These are phyloP conservation scores for Caenorhabditis sp. DNA, from an alignment of 2,888 invertebrate species.

Conservation along the genomic window DNA sequence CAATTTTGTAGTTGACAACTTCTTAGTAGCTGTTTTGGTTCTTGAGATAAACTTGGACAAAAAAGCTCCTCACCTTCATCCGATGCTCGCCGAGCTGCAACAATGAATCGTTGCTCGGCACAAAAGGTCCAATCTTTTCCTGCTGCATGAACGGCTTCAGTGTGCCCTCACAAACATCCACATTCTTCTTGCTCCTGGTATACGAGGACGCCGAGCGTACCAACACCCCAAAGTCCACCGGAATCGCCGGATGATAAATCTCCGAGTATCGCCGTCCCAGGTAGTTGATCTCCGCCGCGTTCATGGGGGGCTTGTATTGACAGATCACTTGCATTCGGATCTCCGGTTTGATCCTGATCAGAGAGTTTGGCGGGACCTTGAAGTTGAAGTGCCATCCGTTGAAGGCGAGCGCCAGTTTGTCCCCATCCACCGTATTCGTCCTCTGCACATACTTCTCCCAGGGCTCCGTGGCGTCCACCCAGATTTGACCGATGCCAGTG, in stretches of 20 bases:
- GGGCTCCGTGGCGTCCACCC: slow-evolving; percentile 21
- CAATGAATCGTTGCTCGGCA: not conserved
- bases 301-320: slow-evolving; percentile 11
- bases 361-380: not conserved
- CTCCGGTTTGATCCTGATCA: slow-evolving; percentile 1
- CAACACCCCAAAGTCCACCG: slow-evolving; percentile 6
- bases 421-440: slow-evolving; percentile 11
- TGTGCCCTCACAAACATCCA: slow-evolving; percentile 4
- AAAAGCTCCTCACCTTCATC: not conserved
- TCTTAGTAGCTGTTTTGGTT: too few relatives aligned
- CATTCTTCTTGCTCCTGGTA: not conserved
- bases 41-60: too few relatives aligned
- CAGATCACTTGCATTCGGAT: slow-evolving; percentile 3
- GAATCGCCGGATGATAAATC: slow-evolving; percentile 9
- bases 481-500: slow-evolving; percentile 19
- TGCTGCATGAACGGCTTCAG: not conserved
- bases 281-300: too few relatives aligned
- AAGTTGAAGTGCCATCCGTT: slow-evolving; percentile 6
- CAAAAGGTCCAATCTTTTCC: not conserved
- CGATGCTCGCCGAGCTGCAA: not conserved
- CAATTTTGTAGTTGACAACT: too few relatives aligned
- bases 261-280: slow-evolving; percentile 20
- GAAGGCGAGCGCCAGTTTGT: slow-evolving; percentile 12
- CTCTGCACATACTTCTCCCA: slow-evolving; percentile 22
- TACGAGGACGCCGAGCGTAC: slow-evolving; percentile 28